Base-by-base conservation (phyloP, 2,888 invertebrate species). In the Tiliacea aurago region DNA sequence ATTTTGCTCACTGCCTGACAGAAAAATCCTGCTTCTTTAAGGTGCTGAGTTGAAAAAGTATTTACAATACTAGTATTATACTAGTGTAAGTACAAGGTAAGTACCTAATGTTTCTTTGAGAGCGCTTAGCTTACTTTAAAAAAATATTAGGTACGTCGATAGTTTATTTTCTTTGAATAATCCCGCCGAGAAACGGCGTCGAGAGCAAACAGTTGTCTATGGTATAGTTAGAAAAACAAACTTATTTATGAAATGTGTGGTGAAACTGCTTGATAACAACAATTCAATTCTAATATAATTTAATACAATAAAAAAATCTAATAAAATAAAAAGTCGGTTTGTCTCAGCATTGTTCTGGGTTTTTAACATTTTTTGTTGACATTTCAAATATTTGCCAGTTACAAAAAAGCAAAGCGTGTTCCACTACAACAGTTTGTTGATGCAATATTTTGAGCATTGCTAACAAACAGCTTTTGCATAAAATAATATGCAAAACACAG, bases 401-500 rank as follows among this genome's bases (percentile, higher is more conserved):
- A 15, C 5, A 59, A 76, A 81, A 81, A 64, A 53, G 4, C 13
- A 18, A 23, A 41, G n/a, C 18, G 76, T 33, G 81, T 75, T 81
- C 43, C 76, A 59, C 0, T 18, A 18, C 4, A 2, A 0, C 0
- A 10, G 9, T 47, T 58, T n/a, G 9, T 56, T 41, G 6, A 11
- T 45, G 28, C 28, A 58, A 1, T 33, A 33, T 15, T n/a, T 51
- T 56, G 10, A 45, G 53, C 73, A 80, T 73, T 43, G 6, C 0
- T 6, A 11, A 10, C 4, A 4, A 37, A 51, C 10, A 18, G 15
- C 10, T 23, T 56, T n/a, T 28, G 23, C 4, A 4, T 33, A 13
- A 11, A 33, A 18, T 70, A 47, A 23, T 3, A 71, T n/a, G 3
- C 10, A 55, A 62, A 6, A 0, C 47, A 53, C 13, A 0, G 11